phyloP scores from a whole-genome alignment of 2,888 invertebrate genomes.

The Agrochola circellaris region DNA sequence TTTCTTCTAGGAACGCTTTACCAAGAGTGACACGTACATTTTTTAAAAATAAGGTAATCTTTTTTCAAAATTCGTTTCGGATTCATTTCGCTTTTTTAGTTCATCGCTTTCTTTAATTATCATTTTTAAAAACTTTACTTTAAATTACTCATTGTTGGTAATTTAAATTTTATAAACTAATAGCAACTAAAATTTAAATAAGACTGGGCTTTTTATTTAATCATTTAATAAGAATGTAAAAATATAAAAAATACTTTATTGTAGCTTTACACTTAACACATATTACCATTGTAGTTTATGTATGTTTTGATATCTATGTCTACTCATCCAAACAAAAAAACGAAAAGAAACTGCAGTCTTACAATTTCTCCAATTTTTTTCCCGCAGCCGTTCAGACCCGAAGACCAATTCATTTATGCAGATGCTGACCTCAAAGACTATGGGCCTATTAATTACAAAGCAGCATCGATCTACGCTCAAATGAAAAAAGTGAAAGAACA shows the following conservation, averaged over 20 bases:
- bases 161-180: conserved; percentile 33
- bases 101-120: conserved; percentile 64
- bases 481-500: conserved; percentile 92
- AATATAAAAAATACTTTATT: background rate
- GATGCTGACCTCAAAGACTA: conserved; percentile 97
- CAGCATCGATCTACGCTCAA: conserved; percentile 95
- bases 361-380: conserved; percentile 40
- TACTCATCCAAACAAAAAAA: conserved; percentile 4
- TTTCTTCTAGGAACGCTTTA: conserved; percentile 93
- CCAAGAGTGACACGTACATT: conserved; percentile 97
- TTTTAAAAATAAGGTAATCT: conserved; percentile 92
- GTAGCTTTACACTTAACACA: conserved; percentile 71
- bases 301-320: conserved; percentile 34
- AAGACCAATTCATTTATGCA: conserved; percentile 96
- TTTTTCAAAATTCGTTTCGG: conserved; percentile 72
- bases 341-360: background rate
- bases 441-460: conserved; percentile 97
- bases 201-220: conserved; percentile 30
- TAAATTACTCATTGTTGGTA: background rate
- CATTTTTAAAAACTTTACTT: conserved; percentile 15
- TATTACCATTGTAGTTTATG: conserved; percentile 72
- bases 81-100: conserved; percentile 63
- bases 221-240: background rate
- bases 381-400: conserved; percentile 94
- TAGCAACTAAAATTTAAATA: conserved; percentile 28